These are phyloP conservation scores for Trachelipus rathkii DNA, from an alignment of 1,140 invertebrate species.

Conservation along the genomic window DNA sequence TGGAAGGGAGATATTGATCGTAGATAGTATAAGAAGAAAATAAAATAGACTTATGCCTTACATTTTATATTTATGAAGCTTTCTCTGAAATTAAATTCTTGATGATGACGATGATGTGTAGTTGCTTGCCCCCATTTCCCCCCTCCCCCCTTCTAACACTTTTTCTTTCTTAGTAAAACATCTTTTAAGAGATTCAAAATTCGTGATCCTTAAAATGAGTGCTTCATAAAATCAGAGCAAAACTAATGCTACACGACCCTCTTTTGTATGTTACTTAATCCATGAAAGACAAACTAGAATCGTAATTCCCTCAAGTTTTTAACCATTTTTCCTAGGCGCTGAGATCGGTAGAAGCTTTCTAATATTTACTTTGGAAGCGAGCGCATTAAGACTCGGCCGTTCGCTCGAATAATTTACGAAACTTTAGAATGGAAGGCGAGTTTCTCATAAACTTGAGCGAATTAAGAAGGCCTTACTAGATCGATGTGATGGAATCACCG, in stretches of 20 bases:
- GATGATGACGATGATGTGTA: not conserved
- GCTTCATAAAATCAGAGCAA: conserved; percentile 7
- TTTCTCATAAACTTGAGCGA: conserved; percentile 8
- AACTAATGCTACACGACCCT: conserved; percentile 9
- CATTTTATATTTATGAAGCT: conserved; percentile 7
- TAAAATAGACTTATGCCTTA: not conserved
- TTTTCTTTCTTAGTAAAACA: not conserved
- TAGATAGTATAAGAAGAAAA: not conserved
- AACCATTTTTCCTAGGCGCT: conserved; percentile 3
- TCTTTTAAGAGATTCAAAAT: not conserved
- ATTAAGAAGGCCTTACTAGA: conserved; percentile 2
- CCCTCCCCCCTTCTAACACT: not conserved
- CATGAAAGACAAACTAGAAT: conserved; percentile 10
- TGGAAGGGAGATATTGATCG: not conserved
- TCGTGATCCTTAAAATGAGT: not conserved
- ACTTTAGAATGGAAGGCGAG: conserved; percentile 6
- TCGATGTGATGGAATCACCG: too few species aligned
- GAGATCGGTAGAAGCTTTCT: conserved; percentile 6
- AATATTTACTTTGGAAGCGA: conserved; percentile 5
- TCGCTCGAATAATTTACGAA: conserved; percentile 12
- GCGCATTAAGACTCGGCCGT: conserved; percentile 5
- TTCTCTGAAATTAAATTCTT: conserved; percentile 8
- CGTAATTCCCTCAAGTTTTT: conserved; percentile 12
- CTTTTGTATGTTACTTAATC: conserved; percentile 8
- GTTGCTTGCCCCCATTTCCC: too few species aligned